A percentile compares a stretch with the other conserved stretches of the same genome.
Conservation (phyloP, 1,140 invertebrate genomes). For the Drosophila equinoxialis region DNA sequence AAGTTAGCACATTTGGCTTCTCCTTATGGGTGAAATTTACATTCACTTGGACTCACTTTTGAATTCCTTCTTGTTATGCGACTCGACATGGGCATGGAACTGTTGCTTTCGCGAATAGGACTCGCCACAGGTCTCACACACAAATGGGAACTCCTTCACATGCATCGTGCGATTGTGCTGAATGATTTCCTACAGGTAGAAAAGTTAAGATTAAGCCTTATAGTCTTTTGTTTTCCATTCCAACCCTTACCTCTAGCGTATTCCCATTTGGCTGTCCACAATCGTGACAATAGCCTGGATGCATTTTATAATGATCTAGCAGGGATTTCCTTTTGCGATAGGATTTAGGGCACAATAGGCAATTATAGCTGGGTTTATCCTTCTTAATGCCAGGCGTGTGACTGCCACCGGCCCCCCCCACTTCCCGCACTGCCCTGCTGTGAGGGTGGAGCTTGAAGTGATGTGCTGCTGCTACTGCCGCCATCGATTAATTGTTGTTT, state of each 20-base stretch:
- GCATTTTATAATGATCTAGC: constrained; percentile 80
- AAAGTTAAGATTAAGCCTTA: background rate
- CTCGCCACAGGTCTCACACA: constrained; percentile 82
- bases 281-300: constrained; percentile 81
- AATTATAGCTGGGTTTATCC: constrained; percentile 79
- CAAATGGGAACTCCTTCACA: constrained; percentile 81
- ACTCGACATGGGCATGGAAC: constrained; percentile 81
- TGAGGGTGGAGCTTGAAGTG: constrained; percentile 71
- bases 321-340: constrained; percentile 79
- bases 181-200: constrained; percentile 70
- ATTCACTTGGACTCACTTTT: constrained; percentile 82
- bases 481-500: constrained; percentile 80
- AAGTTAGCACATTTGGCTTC: background rate
- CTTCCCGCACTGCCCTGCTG: constrained; percentile 45
- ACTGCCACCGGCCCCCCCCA: constrained; percentile 36
- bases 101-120: constrained; percentile 81
- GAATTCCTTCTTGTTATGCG: constrained; percentile 81
- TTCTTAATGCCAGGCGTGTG: constrained; percentile 67
- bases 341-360: constrained; percentile 75
- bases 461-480: constrained; percentile 79
- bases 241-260: constrained; percentile 64
- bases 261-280: constrained; percentile 80
- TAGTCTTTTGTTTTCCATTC: background rate
- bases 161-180: constrained; percentile 80
- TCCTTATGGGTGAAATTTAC: constrained; percentile 75